Base-by-base conservation (phyloP, 2,113 vertebrate genomes). In the Rhinolophus ferrumequinum region DNA sequence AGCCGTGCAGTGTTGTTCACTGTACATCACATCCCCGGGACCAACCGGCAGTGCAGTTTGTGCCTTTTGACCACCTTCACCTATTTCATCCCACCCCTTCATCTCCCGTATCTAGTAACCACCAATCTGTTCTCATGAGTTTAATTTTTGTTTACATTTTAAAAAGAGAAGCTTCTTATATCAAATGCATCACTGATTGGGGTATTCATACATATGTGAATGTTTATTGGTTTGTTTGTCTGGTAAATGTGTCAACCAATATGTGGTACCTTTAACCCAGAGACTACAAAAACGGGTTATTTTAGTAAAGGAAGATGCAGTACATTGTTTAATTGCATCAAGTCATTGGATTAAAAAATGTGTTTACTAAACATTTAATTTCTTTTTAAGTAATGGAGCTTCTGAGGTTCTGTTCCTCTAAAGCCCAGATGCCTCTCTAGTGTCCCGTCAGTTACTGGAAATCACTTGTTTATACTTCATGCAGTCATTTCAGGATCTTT, bases 61-160 rank as follows among this genome's bases (percentile, higher is more conserved):
- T 88, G 44, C 84, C 21, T 44, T 70, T 15, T n/a, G 21, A 82
- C 56, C 26, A 62, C 12, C 56, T 73, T 44, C n/a, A 64, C 44
- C 28, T 38, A 28, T 75, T 66, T 44, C 14, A 7, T 44, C 11
- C 30, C 64, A 44, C 28, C 13, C 13, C 54, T 28, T 60, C 7
- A 30, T 18, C 18, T 28, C 30, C 18, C 41, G 19, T 2, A 14
- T n/a, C 50, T 80, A 19, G 28, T 67, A 69, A 56, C 35, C 28
- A 26, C 62, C 35, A 56, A 1, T n/a, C 26, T 56, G 35, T 67
- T 90, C 14, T 85, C 18, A 44, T 6, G 76, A 62, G 3, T 16
- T 50, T 87, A 67, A 88, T 44, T 77, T 79, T 60, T 89, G 30
- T n/a, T 93, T 92, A 47, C 22, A 44, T 54, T 97, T 85, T 52